Evolutionary conservation across 2,888 invertebrate genomes (phyloP).

Genomic region (Scaptomyza parva): DNA sequence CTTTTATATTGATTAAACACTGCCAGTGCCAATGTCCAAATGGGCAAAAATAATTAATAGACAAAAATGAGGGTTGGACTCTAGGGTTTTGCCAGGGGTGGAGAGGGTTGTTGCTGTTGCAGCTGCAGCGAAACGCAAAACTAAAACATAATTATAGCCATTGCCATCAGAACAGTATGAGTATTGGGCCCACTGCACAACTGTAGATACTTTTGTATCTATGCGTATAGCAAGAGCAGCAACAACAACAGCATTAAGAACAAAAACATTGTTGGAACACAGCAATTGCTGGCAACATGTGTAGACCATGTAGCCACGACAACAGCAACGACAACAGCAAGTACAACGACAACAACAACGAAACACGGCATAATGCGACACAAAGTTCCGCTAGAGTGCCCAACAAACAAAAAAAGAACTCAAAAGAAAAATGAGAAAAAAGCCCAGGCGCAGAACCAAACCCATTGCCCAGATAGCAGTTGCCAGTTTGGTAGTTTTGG

Average conservation of each 20-base stretch:
- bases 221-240: constrained; percentile 36
- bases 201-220: constrained; percentile 62
- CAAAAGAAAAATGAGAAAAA: not conserved
- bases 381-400: constrained; percentile 76
- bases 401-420: too few species aligned
- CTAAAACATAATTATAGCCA: too few species aligned
- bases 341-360: constrained; percentile 23
- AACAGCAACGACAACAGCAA: too few species aligned
- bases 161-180: constrained; percentile 34
- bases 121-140: too few species aligned
- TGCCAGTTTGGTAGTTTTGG: constrained; percentile 16
- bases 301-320: constrained; percentile 72
- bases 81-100: not conserved
- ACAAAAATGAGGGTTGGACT: not conserved
- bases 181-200: constrained; percentile 29
- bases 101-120: constrained; percentile 4
- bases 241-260: constrained; percentile 14
- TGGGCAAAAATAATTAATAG: constrained; percentile 50
- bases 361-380: constrained; percentile 74
- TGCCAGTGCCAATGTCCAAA: constrained; percentile 21
- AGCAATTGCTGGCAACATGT: constrained; percentile 68
- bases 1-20: constrained; percentile 54
- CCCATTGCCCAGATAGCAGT: constrained; percentile 35
- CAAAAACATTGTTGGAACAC: constrained; percentile 23
- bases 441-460: constrained; percentile 44